These are phyloP conservation scores for Apteryx owenii DNA, from an alignment of 2,113 vertebrate species.

Conservation along the genomic window DNA sequence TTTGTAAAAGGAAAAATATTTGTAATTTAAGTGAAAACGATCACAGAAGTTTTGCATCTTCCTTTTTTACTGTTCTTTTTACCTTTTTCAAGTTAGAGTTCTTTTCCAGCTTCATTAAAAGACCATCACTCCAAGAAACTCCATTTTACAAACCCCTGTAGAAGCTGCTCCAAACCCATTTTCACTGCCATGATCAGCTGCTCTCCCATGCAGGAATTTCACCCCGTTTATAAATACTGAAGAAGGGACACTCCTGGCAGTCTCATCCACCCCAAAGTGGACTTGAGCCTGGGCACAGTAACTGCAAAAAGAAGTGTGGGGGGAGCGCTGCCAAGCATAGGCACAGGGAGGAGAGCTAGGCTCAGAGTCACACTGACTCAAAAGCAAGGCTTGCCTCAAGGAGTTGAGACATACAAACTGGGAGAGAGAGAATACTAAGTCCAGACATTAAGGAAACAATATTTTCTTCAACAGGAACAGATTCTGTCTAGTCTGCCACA, in stretches of 20 bases:
- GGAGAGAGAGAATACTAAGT: rapidly evolving
- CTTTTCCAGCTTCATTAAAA: background rate
- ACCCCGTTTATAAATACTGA: background rate
- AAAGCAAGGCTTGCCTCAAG: background rate
- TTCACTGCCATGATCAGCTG: background rate
- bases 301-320: background rate
- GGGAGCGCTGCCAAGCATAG: background rate
- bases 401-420: background rate
- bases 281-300: background rate
- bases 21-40: background rate
- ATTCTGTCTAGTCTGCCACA: background rate
- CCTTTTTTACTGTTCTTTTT: background rate
- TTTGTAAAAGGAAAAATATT: background rate
- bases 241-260: background rate
- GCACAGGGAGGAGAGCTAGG: background rate
- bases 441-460: background rate
- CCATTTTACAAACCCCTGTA: background rate
- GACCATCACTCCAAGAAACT: background rate
- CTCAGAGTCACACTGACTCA: background rate
- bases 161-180: background rate
- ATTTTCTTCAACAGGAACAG: background rate
- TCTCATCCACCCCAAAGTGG: background rate
- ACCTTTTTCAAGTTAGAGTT: background rate
- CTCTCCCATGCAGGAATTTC: background rate
- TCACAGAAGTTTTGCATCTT: background rate